Evolutionary conservation across 2,113 vertebrate genomes (phyloP).

Genomic region (Onychostoma macrolepis): DNA sequence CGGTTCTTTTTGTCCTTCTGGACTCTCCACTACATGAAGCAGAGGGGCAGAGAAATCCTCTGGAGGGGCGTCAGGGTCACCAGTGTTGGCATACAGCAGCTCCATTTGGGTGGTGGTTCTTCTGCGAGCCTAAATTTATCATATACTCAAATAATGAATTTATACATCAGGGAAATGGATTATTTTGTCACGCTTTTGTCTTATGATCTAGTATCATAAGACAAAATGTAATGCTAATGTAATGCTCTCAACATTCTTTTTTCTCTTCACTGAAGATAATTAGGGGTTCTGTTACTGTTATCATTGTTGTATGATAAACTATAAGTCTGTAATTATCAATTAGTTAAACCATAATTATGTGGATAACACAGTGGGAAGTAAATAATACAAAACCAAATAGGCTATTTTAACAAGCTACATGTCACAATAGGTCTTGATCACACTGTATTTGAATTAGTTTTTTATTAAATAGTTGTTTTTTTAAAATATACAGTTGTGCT

Average conservation of each 20-base stretch:
- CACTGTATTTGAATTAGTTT: not conserved
- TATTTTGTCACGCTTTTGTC: not conserved
- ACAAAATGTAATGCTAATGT: no score
- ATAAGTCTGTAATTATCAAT: not conserved
- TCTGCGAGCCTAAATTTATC: slow-evolving; percentile 84
- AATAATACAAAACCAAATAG: slow-evolving; percentile 1
- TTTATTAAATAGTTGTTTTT: no score
- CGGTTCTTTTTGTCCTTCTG: slow-evolving; percentile 69
- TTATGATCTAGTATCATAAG: not conserved
- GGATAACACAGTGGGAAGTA: not conserved
- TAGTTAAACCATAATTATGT: not conserved
- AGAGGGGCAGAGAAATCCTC: slow-evolving; percentile 79
- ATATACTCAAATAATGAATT: not conserved
- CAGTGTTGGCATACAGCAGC: slow-evolving; percentile 89
- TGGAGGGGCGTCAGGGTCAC: slow-evolving; percentile 77
- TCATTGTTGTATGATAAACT: not conserved
- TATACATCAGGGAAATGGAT: not conserved
- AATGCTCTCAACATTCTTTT: not conserved
- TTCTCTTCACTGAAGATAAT: not conserved
- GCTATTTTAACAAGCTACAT: not conserved
- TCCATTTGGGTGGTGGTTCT: slow-evolving; percentile 98
- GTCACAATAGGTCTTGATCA: not conserved
- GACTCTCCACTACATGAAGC: slow-evolving; percentile 75
- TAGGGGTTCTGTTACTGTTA: not conserved
- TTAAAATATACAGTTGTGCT: no score